Evolutionary conservation across 2,888 invertebrate genomes (phyloP).

Genomic region (Lepidocyrtoides sp.): DNA sequence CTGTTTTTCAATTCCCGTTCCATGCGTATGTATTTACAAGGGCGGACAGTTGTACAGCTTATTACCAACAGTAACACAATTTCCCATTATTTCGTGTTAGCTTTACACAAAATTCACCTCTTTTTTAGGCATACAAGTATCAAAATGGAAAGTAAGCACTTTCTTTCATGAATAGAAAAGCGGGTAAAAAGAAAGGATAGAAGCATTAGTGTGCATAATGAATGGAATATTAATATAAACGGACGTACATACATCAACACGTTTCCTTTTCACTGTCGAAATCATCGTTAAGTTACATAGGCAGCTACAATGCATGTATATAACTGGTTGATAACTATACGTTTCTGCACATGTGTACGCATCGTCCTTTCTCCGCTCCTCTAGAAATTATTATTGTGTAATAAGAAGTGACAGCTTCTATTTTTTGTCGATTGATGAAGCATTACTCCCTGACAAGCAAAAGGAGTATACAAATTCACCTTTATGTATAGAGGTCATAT

Average conservation of each 20-base stretch:
- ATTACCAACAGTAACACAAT: no score
- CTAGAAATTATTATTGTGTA: constrained; percentile 74
- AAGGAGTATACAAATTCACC: neutral
- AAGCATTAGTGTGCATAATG: constrained; percentile 26
- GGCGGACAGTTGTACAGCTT: no score
- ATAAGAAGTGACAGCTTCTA: constrained; percentile 70
- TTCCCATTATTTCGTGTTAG: no score
- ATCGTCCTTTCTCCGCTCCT: neutral
- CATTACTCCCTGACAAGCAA: neutral
- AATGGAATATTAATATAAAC: constrained; percentile 1
- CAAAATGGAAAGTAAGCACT: no score
- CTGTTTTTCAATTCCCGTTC: no score
- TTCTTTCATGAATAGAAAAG: neutral
- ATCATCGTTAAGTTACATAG: no score
- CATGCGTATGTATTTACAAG: no score
- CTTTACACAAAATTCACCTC: no score
- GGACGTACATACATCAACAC: constrained; percentile 61
- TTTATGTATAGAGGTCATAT: constrained; percentile 41
- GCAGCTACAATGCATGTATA: no score
- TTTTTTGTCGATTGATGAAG: neutral
- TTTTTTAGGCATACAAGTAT: no score
- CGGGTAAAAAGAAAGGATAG: neutral
- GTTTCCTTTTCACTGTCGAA: constrained; percentile 72
- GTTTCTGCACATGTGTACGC: neutral
- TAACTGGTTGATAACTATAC: no score